Evolutionary conservation across 1,140 invertebrate genomes (phyloP), one percentile per base, ranked within the genome.

Genomic region (Eueides isabella): DNA sequence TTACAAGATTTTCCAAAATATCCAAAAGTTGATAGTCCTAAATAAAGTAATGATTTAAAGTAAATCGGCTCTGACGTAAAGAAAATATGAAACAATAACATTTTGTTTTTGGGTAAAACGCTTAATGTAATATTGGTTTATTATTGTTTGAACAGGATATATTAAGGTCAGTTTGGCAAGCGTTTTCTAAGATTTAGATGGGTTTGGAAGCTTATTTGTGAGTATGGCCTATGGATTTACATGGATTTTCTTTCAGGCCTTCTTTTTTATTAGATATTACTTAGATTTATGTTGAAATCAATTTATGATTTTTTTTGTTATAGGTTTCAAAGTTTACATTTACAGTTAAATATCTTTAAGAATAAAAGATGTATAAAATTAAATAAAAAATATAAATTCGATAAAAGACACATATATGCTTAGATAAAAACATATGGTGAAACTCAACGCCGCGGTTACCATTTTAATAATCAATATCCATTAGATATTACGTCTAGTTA

Each of bases 111-210:
- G 31, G 67, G 63, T 67, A 65, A 65, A 69, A 62, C 23, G 28
- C 26, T 65, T 38, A 73, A 67, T 69, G 62, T 77, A 77, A 79
- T 77, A 75, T 81, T 76, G 74, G 61, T 75, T 76, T 82, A 82
- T 80, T 79, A 66, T 61, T 79, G 81, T 82, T 80, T 80, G 75
- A 77, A 79, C 81, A 80, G 77, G 71, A 78, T 63, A 69, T 67
- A 74, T 73, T 67, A 76, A 74, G 69, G 67, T 69, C 48, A 61
- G 33, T 66, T 68, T 44, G 61, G 38, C 65, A 38, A 71, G 48
- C 44, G 71, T 79, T 74, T 77, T 66, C 68, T 69, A 62, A 75
- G 72, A 82, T 82, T 81, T 77, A 75, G 75, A 71, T 48, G 64
- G 70, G 66, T 78, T 71, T 12, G 29, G 41, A 23, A 23, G 72